A percentile compares a stretch with the other conserved stretches of the same genome.
These are phyloP conservation scores for Macaria liturata DNA, from an alignment of 2,888 invertebrate genomes.

Conservation along the genomic window DNA sequence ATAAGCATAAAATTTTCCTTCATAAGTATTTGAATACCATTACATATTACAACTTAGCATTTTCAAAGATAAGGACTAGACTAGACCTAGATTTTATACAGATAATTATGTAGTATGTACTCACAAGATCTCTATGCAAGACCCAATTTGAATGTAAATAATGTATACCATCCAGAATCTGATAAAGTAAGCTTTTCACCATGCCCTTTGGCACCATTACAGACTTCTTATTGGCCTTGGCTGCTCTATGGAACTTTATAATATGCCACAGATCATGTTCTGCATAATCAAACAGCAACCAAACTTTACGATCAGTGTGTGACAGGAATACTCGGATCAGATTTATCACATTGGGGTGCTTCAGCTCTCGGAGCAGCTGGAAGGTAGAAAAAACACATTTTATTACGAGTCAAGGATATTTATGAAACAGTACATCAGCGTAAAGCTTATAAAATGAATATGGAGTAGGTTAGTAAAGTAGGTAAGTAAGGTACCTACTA, in stretches of 20 bases:
- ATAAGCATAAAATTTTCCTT: no score
- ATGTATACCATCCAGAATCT: conserved; percentile 99
- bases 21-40: no score
- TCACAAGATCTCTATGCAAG: conserved; percentile 96
- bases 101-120: conserved; percentile 31
- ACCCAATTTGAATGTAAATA: conserved; percentile 99
- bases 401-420: no score
- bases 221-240: conserved; percentile 98
- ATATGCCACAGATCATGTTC: conserved; percentile 99
- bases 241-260: conserved; percentile 98
- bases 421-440: no score
- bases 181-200: conserved; percentile 98
- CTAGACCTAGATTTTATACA: no score
- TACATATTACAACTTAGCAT: no score
- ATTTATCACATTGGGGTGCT: conserved; percentile 98
- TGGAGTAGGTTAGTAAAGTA: no score
- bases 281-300: conserved; percentile 98
- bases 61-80: no score
- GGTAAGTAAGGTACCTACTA: no score
- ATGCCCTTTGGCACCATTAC: conserved; percentile 98
- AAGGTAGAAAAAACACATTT: conserved; percentile 43
- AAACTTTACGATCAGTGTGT: conserved; percentile 97
- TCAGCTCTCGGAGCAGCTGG: conserved; percentile 96
- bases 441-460: no score
- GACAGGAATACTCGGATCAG: conserved; percentile 98